A percentile compares a stretch with the other conserved stretches of the same genome.
Conservation (phyloP, 2,888 invertebrate genomes). For the Pantelozetes paolii region DNA sequence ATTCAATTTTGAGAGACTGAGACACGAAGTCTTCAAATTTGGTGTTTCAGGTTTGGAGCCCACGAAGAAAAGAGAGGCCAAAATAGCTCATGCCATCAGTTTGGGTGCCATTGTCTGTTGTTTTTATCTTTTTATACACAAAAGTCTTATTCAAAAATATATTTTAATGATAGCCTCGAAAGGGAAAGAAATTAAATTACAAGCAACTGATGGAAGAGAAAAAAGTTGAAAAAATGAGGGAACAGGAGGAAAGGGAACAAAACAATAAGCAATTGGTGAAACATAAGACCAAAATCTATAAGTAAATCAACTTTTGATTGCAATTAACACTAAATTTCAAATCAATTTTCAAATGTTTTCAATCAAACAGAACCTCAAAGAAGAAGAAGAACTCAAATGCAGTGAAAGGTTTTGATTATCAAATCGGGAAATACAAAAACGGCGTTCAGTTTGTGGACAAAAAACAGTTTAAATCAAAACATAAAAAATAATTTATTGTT, state of each 20-base stretch:
- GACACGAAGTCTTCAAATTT: conserved; percentile 77
- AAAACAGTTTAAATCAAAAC: not conserved
- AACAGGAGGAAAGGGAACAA: conserved; percentile 49
- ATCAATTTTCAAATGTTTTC: not conserved
- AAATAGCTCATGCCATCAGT: conserved; percentile 69
- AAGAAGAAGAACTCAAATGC: conserved; percentile 41
- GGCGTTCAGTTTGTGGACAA: conserved; percentile 42
- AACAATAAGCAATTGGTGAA: not conserved
- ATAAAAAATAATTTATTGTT: conserved; percentile 26
- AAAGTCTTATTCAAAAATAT: too few relatives aligned
- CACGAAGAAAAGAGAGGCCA: conserved; percentile 69
- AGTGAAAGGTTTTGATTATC: conserved; percentile 42
- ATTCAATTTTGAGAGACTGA: conserved; percentile 68
- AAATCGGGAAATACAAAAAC: conserved; percentile 41
- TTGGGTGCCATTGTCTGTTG: conserved; percentile 67
- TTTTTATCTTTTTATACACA: not conserved
- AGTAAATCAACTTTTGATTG: not conserved
- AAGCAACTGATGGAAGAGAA: conserved; percentile 63
- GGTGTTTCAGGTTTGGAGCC: conserved; percentile 71
- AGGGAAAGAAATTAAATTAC: conserved; percentile 66
- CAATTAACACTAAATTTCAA: not conserved
- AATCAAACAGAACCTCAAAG: not conserved
- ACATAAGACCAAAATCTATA: conserved; percentile 23
- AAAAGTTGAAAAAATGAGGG: conserved; percentile 59
- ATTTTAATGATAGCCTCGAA: conserved; percentile 58